Conservation (phyloP, 2,113 vertebrate genomes). For the Diadophis punctatus region DNA sequence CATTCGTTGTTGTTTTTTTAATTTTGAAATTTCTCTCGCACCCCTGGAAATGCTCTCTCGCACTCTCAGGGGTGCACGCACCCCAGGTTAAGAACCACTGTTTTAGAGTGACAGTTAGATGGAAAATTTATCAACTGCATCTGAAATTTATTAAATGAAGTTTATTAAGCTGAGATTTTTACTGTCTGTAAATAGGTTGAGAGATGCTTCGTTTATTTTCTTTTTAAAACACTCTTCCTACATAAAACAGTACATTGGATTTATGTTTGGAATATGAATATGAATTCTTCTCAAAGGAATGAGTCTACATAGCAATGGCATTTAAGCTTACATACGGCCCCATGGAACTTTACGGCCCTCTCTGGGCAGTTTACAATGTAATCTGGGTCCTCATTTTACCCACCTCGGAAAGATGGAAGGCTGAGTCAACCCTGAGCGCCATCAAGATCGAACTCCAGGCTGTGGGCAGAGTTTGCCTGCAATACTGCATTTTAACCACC, state of each 20-base stretch:
- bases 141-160: neutral
- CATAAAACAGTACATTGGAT: neutral
- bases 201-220: neutral
- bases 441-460: neutral
- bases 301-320: neutral
- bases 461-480: neutral
- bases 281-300: neutral
- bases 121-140: neutral
- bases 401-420: neutral
- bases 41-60: no score
- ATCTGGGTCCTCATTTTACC: neutral
- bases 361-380: neutral
- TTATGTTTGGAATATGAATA: neutral
- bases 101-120: neutral
- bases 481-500: neutral
- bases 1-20: no score
- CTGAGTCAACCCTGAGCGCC: neutral
- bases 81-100: no score
- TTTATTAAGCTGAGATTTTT: neutral
- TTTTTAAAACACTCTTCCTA: neutral
- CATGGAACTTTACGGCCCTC: neutral
- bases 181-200: conserved; percentile 12
- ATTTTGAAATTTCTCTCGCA: no score
- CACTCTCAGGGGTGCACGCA: no score
- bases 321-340: neutral